Evolutionary conservation across 2,888 invertebrate genomes (phyloP).

Genomic region (Anaspis maculata): DNA sequence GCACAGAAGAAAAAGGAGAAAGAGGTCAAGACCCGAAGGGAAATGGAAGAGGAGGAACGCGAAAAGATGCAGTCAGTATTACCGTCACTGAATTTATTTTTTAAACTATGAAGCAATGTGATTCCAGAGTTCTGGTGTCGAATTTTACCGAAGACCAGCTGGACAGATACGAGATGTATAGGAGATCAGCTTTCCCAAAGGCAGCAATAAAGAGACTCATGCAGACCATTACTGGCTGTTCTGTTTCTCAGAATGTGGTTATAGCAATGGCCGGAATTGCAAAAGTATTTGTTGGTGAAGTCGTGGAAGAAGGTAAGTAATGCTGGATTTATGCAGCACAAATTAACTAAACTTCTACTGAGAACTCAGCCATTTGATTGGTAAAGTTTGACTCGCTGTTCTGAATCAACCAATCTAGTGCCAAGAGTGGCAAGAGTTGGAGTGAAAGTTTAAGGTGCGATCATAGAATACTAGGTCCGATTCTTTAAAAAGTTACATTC

Average conservation of each 20-base stretch:
- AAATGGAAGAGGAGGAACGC: constrained; percentile 87
- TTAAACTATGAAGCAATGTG: too few relatives aligned
- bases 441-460: too few relatives aligned
- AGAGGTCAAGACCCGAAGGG: constrained; percentile 68
- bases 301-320: constrained; percentile 90
- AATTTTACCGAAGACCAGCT: constrained; percentile 98
- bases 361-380: too few relatives aligned
- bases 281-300: constrained; percentile 98
- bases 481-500: too few relatives aligned
- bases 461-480: too few relatives aligned
- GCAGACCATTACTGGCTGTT: constrained; percentile 95
- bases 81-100: too few relatives aligned
- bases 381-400: too few relatives aligned
- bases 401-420: too few relatives aligned
- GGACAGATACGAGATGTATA: constrained; percentile 97
- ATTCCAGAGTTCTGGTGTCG: constrained; percentile 89
- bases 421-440: too few relatives aligned
- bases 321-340: too few relatives aligned
- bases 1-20: constrained; percentile 44
- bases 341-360: too few relatives aligned
- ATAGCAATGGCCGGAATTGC: constrained; percentile 99
- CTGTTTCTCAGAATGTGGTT: constrained; percentile 96
- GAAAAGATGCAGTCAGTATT: constrained; percentile 88
- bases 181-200: constrained; percentile 95
- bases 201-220: constrained; percentile 94